phyloP scores from a whole-genome alignment of 2,113 vertebrate genomes.

The Amblyopsis rosae region DNA sequence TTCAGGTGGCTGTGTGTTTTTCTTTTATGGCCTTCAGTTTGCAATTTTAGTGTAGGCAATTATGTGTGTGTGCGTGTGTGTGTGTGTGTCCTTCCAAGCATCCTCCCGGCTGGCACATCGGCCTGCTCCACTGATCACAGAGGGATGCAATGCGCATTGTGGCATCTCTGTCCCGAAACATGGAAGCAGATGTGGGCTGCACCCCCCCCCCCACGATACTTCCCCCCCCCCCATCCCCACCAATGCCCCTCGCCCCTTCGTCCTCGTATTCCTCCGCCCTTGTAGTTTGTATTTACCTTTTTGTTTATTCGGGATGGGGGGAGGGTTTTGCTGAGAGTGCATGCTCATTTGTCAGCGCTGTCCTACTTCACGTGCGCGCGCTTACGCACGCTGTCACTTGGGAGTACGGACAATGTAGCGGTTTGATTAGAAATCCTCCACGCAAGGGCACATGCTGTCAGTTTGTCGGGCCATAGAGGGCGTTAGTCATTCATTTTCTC shows the following conservation, averaged over 20 bases:
- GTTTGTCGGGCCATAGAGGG: background rate
- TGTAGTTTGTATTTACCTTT: slow-evolving; percentile 19
- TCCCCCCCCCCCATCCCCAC: too few relatives aligned
- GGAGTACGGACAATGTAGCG: background rate
- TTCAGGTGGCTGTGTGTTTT: background rate
- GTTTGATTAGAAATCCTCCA: background rate
- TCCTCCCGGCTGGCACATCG: slow-evolving; percentile 49
- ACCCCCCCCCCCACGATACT: too few relatives aligned
- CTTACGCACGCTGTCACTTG: background rate
- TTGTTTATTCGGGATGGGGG: background rate
- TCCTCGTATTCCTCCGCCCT: background rate
- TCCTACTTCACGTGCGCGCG: background rate
- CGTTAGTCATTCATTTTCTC: background rate
- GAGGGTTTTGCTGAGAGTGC: slow-evolving; percentile 1
- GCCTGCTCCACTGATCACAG: slow-evolving; percentile 55
- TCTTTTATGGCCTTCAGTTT: slow-evolving; percentile 7
- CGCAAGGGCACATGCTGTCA: background rate
- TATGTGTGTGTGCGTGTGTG: slow-evolving; percentile 13
- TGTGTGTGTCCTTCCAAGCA: slow-evolving; percentile 11
- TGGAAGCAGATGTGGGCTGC: too few relatives aligned
- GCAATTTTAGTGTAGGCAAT: slow-evolving; percentile 23
- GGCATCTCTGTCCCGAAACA: slow-evolving; percentile 10
- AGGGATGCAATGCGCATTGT: slow-evolving; percentile 25
- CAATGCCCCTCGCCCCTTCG: too few relatives aligned
- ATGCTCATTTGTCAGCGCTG: slow-evolving; percentile 10